These are phyloP conservation scores for Holocentrus rufus DNA, from an alignment of 2,797 vertebrate species.

Conservation along the genomic window DNA sequence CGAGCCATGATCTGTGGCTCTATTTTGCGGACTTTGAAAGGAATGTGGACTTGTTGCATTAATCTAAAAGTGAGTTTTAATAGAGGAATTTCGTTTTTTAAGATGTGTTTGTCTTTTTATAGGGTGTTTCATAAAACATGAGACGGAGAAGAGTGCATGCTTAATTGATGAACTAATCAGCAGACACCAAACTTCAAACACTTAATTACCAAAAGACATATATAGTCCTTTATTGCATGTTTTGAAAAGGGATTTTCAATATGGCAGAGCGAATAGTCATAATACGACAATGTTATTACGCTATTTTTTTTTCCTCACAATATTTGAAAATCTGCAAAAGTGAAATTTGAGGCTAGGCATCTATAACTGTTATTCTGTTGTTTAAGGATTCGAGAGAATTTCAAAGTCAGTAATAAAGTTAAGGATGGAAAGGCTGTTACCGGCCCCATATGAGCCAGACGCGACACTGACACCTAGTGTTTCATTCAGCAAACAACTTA, in stretches of 20 bases:
- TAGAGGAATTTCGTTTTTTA: conserved; percentile 60
- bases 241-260: conserved; percentile 52
- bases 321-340: conserved; percentile 40
- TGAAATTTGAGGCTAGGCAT: conserved; percentile 43
- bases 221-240: conserved; percentile 55
- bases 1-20: conserved; percentile 60
- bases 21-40: conserved; percentile 55
- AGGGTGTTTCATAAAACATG: conserved; percentile 76
- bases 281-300: conserved; percentile 27
- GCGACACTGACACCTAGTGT: conserved; percentile 80
- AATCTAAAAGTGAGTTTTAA: conserved; percentile 68
- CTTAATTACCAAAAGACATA: conserved; percentile 45
- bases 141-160: conserved; percentile 48
- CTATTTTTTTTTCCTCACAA: conserved; percentile 33
- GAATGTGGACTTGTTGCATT: conserved; percentile 58
- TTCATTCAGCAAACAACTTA: conserved; percentile 37
- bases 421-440: conserved; percentile 46
- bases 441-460: conserved; percentile 46
- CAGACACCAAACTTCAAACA: conserved; percentile 66
- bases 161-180: conserved; percentile 71
- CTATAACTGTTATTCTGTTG: conserved; percentile 35
- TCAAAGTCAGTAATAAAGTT: conserved; percentile 38
- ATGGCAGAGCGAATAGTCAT: conserved; percentile 34
- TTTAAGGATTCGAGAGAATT: conserved; percentile 47
- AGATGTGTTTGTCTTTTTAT: conserved; percentile 70